Evolutionary conservation across 37 sponge, comb jelly and placozoan genomes (phyloP).

Genomic region (Cliona cf. orientalis): DNA sequence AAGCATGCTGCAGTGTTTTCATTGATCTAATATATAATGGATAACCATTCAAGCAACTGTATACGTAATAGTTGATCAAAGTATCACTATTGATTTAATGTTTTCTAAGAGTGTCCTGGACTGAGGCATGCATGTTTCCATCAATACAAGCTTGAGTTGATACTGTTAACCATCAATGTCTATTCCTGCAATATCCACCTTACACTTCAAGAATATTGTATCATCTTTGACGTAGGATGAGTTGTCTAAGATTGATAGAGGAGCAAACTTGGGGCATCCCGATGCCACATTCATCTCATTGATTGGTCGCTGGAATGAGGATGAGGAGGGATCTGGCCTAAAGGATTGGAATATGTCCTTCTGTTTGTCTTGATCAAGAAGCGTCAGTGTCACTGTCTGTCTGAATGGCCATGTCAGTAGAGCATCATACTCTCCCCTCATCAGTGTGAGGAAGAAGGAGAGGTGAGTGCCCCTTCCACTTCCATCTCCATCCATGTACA

Average conservation of each 20-base stretch:
- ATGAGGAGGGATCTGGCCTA: conserved; percentile 61
- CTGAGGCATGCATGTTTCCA: too few species aligned
- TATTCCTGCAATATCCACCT: conserved; percentile 28
- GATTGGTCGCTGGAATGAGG: conserved; percentile 72
- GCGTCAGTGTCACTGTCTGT: conserved; percentile 69
- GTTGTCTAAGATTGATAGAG: conserved; percentile 61
- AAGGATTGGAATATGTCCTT: conserved; percentile 73
- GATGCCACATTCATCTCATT: conserved; percentile 88
- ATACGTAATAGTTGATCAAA: too few species aligned
- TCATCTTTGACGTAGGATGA: conserved; percentile 66
- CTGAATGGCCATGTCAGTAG: conserved; percentile 86
- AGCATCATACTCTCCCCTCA: conserved; percentile 89
- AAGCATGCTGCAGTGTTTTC: too few species aligned
- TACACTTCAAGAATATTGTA: conserved; percentile 78
- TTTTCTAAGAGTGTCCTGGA: too few species aligned
- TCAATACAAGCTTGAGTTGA: too few species aligned
- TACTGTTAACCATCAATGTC: background rate
- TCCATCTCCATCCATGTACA: conserved; percentile 91
- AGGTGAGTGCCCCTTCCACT: conserved; percentile 72
- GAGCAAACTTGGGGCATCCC: conserved; percentile 86
- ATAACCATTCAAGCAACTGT: too few species aligned
- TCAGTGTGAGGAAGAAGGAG: conserved; percentile 84
- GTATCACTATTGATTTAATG: too few species aligned
- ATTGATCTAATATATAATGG: too few species aligned
- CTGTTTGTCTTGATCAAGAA: conserved; percentile 66